These are phyloP conservation scores for Agonum fuliginosum DNA, from an alignment of 2,888 invertebrate genomes.

Conservation along the genomic window DNA sequence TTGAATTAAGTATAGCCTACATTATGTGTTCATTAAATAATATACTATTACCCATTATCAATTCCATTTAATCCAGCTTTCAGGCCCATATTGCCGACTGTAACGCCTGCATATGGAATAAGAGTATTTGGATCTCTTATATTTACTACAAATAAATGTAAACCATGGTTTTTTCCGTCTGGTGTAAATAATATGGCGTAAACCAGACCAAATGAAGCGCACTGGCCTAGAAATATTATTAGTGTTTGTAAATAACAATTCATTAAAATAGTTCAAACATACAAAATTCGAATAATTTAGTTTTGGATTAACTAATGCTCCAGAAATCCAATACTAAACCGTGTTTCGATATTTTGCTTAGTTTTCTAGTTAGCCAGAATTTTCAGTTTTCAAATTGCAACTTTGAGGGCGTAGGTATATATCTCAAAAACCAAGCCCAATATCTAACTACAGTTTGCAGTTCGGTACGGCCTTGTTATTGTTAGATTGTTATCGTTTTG, in stretches of 20 bases:
- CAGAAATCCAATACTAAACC: too few relatives aligned
- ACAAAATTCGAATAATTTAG: too few relatives aligned
- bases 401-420: too few relatives aligned
- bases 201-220: slow-evolving; percentile 89
- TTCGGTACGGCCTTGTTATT: too few relatives aligned
- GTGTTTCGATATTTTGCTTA: too few relatives aligned
- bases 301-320: too few relatives aligned
- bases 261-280: too few relatives aligned
- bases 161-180: slow-evolving; percentile 86
- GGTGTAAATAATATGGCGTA: slow-evolving; percentile 91
- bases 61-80: slow-evolving; percentile 94
- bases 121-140: slow-evolving; percentile 85
- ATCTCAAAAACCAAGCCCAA: too few relatives aligned
- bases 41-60: slow-evolving; percentile 87
- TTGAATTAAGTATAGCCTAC: slow-evolving; percentile 49
- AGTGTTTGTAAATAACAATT: background rate
- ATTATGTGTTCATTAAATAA: slow-evolving; percentile 28
- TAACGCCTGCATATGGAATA: slow-evolving; percentile 84
- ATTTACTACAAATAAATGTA: slow-evolving; percentile 92
- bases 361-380: too few relatives aligned
- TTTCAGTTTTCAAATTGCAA: too few relatives aligned
- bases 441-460: too few relatives aligned
- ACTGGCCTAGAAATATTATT: slow-evolving; percentile 76
- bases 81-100: slow-evolving; percentile 94
- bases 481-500: too few relatives aligned